Evolutionary conservation across 2,888 invertebrate species (phyloP).

Genomic region (Vesta saturnalis): DNA sequence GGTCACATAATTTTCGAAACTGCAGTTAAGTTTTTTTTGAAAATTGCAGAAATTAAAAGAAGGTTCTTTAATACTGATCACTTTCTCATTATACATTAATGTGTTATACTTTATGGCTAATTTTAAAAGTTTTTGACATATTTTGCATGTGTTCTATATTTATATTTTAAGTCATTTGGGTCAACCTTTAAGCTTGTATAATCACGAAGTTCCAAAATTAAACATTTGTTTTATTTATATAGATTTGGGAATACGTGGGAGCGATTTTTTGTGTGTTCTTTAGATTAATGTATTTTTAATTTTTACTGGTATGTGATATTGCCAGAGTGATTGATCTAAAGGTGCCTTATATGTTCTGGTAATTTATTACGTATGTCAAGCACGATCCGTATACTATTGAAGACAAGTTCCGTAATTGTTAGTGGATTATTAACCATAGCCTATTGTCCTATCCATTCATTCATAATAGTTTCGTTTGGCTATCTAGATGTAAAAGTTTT

Average conservation of each 20-base stretch:
- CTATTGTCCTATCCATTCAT: slow-evolving; percentile 5
- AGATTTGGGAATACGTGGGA: background rate
- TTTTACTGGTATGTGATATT: too few species aligned
- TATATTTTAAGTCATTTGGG: slow-evolving; percentile 24
- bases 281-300: slow-evolving; percentile 2
- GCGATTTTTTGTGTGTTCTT: background rate
- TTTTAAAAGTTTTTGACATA: slow-evolving; percentile 18
- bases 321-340: background rate
- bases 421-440: slow-evolving; percentile 19
- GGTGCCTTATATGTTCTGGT: slow-evolving; percentile 1
- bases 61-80: too few species aligned
- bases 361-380: slow-evolving; percentile 16
- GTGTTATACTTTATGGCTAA: too few species aligned
- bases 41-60: too few species aligned
- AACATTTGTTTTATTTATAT: background rate
- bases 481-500: background rate
- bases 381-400: slow-evolving; percentile 9
- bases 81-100: too few species aligned
- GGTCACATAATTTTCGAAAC: too few species aligned
- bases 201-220: slow-evolving; percentile 3
- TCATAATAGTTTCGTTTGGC: background rate
- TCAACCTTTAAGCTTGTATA: slow-evolving; percentile 11
- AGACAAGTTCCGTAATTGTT: slow-evolving; percentile 21
- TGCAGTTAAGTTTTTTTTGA: too few species aligned
- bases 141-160: slow-evolving; percentile 17